Evolutionary conservation across 2,888 invertebrate genomes (phyloP).

Genomic region (Diadegma fenestrale): DNA sequence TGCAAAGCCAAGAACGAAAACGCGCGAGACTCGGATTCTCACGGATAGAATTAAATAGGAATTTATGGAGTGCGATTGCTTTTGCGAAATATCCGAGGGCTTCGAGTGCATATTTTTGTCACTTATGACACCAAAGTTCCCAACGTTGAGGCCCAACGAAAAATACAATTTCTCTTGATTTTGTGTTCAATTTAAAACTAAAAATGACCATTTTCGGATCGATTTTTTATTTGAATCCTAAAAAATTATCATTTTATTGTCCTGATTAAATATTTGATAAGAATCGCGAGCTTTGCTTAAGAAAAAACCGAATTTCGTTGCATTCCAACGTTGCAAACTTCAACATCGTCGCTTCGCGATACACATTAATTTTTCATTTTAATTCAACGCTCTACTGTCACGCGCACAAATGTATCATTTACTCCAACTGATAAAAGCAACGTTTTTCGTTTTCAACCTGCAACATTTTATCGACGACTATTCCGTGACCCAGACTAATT

Average conservation of each 20-base stretch:
- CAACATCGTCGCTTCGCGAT: too few relatives aligned
- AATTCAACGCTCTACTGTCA: conserved; percentile 1
- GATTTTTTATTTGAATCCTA: too few relatives aligned
- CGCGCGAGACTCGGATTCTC: conserved; percentile 78
- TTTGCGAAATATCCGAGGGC: conserved; percentile 76
- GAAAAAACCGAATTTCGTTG: too few relatives aligned
- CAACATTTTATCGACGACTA: background rate
- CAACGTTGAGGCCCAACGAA: too few relatives aligned
- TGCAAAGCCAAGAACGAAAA: conserved; percentile 73
- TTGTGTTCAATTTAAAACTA: too few relatives aligned
- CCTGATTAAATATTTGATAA: too few relatives aligned
- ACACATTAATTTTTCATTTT: background rate
- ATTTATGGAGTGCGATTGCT: conserved; percentile 75
- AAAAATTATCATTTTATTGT: too few relatives aligned
- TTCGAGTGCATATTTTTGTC: background rate
- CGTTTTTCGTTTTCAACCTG: background rate
- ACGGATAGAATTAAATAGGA: conserved; percentile 78
- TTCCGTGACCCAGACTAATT: conserved; percentile 1
- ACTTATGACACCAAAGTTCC: too few relatives aligned
- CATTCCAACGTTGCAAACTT: too few relatives aligned
- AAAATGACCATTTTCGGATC: too few relatives aligned
- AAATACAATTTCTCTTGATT: too few relatives aligned
- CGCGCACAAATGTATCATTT: background rate
- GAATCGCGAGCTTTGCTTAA: too few relatives aligned
- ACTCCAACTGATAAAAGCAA: conserved; percentile 2